A percentile compares a stretch with the other conserved stretches of the same genome.
phyloP scores from a whole-genome alignment of 2,113 vertebrate genomes.

The Tautogolabrus adspersus region DNA sequence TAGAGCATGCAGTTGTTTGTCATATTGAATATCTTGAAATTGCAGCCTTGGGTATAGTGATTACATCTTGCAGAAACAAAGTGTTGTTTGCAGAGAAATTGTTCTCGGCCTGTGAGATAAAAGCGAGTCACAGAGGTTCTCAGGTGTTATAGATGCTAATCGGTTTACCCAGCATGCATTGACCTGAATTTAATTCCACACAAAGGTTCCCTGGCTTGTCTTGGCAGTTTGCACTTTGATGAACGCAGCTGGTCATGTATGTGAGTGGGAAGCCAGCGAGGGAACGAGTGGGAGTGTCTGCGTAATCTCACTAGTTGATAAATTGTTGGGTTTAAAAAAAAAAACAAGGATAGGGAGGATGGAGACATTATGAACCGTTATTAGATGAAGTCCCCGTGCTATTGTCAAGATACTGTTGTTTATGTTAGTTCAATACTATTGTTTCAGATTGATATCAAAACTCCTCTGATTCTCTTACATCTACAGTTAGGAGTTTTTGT shows the following conservation, averaged over 20 bases:
- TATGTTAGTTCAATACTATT: not conserved
- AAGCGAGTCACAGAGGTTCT: not conserved
- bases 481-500: not conserved
- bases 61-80: conserved; percentile 20
- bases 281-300: not conserved
- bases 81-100: conserved; percentile 26
- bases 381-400: not conserved
- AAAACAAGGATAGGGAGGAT: not conserved
- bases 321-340: not conserved
- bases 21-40: conserved; percentile 23
- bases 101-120: not conserved
- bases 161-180: conserved; percentile 11
- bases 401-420: not conserved
- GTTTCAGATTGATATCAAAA: not conserved
- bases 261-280: not conserved
- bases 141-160: conserved; percentile 8
- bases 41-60: conserved; percentile 33
- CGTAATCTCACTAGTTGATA: not conserved
- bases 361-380: not conserved
- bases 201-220: conserved; percentile 3
- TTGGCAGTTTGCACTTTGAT: conserved; percentile 1
- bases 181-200: conserved; percentile 35
- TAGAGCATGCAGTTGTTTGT: not conserved
- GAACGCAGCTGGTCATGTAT: conserved; percentile 19
- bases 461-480: not conserved